These are phyloP conservation scores for Chymomyza amoena DNA, from an alignment of 2,888 invertebrate genomes.

Conservation along the genomic window DNA sequence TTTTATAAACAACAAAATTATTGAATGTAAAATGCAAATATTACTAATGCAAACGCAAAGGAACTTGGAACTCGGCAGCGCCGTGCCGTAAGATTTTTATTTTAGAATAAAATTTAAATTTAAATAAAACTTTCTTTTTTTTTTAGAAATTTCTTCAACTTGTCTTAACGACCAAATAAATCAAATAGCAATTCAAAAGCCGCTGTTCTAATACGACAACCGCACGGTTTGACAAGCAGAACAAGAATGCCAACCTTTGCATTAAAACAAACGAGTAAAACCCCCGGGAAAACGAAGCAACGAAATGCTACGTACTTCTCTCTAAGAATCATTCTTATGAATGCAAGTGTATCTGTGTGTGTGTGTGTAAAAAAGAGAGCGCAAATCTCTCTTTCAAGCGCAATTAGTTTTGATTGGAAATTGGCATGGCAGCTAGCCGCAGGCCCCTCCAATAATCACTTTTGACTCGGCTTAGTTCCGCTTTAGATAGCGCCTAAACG, in stretches of 20 bases:
- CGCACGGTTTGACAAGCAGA: slow-evolving; percentile 78
- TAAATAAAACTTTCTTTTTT: slow-evolving; percentile 3
- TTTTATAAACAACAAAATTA: not conserved
- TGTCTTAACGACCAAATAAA: slow-evolving; percentile 1
- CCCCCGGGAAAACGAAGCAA: slow-evolving; percentile 33
- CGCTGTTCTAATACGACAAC: slow-evolving; percentile 67
- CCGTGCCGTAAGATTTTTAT: not conserved
- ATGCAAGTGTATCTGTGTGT: not conserved
- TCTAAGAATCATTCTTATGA: not conserved
- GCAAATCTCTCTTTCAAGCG: not conserved
- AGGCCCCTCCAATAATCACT: not conserved
- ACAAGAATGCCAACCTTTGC: slow-evolving; percentile 78
- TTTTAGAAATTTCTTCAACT: not conserved
- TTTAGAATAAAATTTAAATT: not conserved
- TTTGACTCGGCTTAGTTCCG: slow-evolving; percentile 29
- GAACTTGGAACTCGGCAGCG: slow-evolving; percentile 25
- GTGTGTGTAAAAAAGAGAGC: not conserved
- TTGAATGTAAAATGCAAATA: slow-evolving; percentile 56
- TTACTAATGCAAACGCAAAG: slow-evolving; percentile 65
- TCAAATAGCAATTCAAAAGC: not conserved
- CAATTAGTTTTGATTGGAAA: slow-evolving; percentile 21
- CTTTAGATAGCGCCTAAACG: slow-evolving; percentile 35
- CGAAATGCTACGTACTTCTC: not conserved
- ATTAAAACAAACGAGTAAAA: slow-evolving; percentile 59
- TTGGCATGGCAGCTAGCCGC: not conserved